Base-by-base conservation (phyloP, 1,140 invertebrate species). In the Condylostylus longicornis region DNA sequence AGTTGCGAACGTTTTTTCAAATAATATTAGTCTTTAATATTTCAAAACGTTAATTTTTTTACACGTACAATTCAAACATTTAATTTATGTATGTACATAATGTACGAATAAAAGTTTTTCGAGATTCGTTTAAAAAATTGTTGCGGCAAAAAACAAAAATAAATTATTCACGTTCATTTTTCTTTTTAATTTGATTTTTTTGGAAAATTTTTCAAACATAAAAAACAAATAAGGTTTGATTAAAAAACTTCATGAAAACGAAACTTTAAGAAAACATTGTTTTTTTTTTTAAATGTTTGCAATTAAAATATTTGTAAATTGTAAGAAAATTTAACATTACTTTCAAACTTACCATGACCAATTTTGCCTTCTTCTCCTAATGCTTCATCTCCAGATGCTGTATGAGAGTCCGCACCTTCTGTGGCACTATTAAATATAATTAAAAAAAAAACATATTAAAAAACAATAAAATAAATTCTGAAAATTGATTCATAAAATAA, bases 381-480 rank as follows among this genome's bases (percentile, higher is more conserved):
- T 18, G 79, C 77, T 41, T 79, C 80, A 33, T 71, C 70, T 35
- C 73, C 71, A 37, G 78, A 81, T 21, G 67, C 77, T 30, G 79
- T 77, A 45, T 78, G 74, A 54, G 81, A 85, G 57, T 88, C 83
- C 13, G 82, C 82, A 40, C 82, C 82, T 32, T 82, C 82, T 44
- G 83, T 88, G 38, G 81, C 82, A 65, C 82, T 86, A 67, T 44
- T 33, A 48, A 45, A 44, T 39, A 46, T 21, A 23, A n/a, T n/a
- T n/a, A n/a, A n/a, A n/a, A n/a, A n/a, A n/a, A n/a, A n/a, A n/a
- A n/a, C n/a, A n/a, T n/a, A n/a, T n/a, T n/a, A 37, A 22, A 38
- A 29, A 5, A 18, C 2, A 15, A 32, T 9, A 25, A 5, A 35
- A 17, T 3, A 35, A 22, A 35, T 17, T 25, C 8, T 13, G 6